These are phyloP conservation scores for Sebastes elongatus DNA, from an alignment of 2,797 vertebrate species.

Conservation along the genomic window DNA sequence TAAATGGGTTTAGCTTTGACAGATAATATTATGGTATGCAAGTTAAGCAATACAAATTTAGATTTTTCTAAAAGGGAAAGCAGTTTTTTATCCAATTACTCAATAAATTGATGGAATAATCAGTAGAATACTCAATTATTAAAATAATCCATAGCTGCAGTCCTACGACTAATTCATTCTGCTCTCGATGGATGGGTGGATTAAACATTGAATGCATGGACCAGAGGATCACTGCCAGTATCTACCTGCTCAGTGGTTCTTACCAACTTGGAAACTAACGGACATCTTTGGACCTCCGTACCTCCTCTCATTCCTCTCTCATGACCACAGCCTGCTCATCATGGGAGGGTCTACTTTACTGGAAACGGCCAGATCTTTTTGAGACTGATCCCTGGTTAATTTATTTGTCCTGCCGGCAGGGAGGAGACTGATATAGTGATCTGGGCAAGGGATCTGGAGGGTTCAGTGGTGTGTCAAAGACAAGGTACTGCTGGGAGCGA, in stretches of 20 bases:
- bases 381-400: conserved; percentile 65
- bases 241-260: not conserved
- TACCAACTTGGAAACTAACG: not conserved
- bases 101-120: not conserved
- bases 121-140: not conserved
- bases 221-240: not conserved
- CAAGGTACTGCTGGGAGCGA: conserved; percentile 66
- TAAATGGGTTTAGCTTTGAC: not conserved
- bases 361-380: conserved; percentile 54
- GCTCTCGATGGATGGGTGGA: not conserved
- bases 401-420: conserved; percentile 69
- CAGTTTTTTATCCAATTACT: no score
- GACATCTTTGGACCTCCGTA: conserved; percentile 13
- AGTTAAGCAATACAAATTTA: no score
- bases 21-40: not conserved
- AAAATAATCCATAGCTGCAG: not conserved
- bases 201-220: not conserved
- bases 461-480: conserved; percentile 69
- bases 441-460: conserved; percentile 53
- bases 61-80: no score
- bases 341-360: conserved; percentile 61
- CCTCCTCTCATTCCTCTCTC: conserved; percentile 54
- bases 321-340: conserved; percentile 48
- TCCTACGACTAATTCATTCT: not conserved
- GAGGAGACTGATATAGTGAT: conserved; percentile 73